Percentiles rank a stretch among this genome's conserved stretches.
Conservation (phyloP, 1,140 invertebrate genomes). For the Lepidurus apus region DNA sequence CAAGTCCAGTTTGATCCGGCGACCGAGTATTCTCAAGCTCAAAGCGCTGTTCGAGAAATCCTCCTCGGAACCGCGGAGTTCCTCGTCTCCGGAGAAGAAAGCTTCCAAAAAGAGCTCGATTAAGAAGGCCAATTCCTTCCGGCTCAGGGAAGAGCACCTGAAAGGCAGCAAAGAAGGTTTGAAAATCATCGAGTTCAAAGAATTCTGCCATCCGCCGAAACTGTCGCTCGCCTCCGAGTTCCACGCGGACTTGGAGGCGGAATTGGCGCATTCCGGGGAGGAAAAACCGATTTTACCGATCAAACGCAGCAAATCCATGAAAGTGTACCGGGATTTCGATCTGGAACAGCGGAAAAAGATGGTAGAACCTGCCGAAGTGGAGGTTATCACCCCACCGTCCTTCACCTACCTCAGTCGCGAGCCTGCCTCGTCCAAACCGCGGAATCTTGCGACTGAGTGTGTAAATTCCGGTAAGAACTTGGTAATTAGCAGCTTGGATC, state of each 20-base stretch:
- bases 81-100: constrained; percentile 35
- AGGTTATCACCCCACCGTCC: constrained; percentile 29
- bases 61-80: constrained; percentile 34
- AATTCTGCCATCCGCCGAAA: constrained; percentile 33
- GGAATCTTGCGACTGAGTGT: background rate
- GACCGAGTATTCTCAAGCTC: constrained; percentile 48
- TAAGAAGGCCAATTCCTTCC: constrained; percentile 35
- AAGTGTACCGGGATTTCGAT: constrained; percentile 37
- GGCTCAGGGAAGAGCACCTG: constrained; percentile 37
- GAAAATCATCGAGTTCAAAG: constrained; percentile 32
- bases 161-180: constrained; percentile 32
- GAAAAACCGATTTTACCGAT: constrained; percentile 39
- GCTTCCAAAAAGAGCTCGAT: constrained; percentile 35
- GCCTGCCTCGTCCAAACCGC: constrained; percentile 10
- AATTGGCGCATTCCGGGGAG: background rate
- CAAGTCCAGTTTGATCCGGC: constrained; percentile 41
- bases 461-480: background rate
- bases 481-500: constrained; percentile 31
- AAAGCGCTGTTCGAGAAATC: constrained; percentile 49
- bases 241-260: background rate
- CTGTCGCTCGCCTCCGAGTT: constrained; percentile 5
- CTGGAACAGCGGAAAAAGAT: background rate
- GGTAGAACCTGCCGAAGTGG: background rate
- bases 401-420: constrained; percentile 27
- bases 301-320: constrained; percentile 46